Evolutionary conservation across 2,888 invertebrate species (phyloP).

Genomic region (Drosophila infuscata): DNA sequence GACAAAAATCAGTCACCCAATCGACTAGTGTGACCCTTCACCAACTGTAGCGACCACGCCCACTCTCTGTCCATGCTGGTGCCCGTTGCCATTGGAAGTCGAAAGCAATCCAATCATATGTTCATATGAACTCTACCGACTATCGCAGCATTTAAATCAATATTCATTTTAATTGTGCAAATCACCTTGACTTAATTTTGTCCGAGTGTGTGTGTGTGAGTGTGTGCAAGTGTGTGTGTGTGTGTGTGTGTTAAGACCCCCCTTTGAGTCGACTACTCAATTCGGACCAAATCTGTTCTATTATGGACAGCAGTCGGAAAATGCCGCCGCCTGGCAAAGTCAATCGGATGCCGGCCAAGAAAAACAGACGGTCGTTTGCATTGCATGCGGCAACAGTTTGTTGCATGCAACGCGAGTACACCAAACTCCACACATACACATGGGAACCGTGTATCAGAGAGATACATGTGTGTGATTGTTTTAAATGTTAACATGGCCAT

Average conservation of each 20-base stretch:
- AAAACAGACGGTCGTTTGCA: slow-evolving; percentile 48
- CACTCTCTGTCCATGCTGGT: slow-evolving; percentile 24
- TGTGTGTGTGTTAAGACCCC: slow-evolving; percentile 25
- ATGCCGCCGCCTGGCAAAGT: slow-evolving; percentile 53
- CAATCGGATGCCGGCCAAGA: slow-evolving; percentile 56
- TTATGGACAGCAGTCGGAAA: slow-evolving; percentile 61
- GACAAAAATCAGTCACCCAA: slow-evolving; percentile 55
- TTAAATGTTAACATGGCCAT: slow-evolving; percentile 81
- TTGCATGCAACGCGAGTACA: slow-evolving; percentile 61
- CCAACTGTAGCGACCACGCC: slow-evolving; percentile 42
- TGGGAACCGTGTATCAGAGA: slow-evolving; percentile 31
- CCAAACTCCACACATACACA: slow-evolving; percentile 5
- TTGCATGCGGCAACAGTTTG: slow-evolving; percentile 70
- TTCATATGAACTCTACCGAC: slow-evolving; percentile 40
- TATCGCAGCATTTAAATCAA: slow-evolving; percentile 72
- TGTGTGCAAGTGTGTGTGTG: slow-evolving; percentile 13
- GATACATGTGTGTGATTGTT: slow-evolving; percentile 77
- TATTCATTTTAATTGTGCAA: slow-evolving; percentile 78
- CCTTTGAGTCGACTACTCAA: slow-evolving; percentile 61
- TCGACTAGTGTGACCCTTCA: slow-evolving; percentile 49
- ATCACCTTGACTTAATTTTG: slow-evolving; percentile 76
- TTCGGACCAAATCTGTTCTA: slow-evolving; percentile 67
- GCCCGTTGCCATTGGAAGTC: slow-evolving; percentile 43
- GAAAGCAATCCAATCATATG: slow-evolving; percentile 46
- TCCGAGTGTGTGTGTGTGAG: slow-evolving; percentile 35